Evolutionary conservation across 2,797 vertebrate species (phyloP).

Genomic region (Ammospiza maritima): DNA sequence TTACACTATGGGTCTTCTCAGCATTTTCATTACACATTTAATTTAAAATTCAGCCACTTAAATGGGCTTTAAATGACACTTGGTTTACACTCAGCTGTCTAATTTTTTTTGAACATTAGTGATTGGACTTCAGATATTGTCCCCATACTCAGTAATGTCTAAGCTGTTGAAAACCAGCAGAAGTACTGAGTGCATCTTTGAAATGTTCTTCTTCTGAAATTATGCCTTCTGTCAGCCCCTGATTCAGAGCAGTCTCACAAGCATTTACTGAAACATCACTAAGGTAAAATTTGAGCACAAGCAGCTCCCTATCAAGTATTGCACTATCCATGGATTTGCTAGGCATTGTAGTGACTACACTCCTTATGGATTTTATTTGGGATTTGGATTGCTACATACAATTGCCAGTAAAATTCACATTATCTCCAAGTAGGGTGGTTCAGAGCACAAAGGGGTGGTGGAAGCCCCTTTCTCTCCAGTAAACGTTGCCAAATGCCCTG

Average conservation of each 20-base stretch:
- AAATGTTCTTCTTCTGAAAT: constrained; percentile 3
- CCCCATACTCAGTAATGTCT: background rate
- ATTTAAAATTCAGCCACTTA: background rate
- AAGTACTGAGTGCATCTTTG: background rate
- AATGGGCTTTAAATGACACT: background rate
- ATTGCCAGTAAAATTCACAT: constrained; percentile 5
- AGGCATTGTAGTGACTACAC: background rate
- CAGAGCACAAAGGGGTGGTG: background rate
- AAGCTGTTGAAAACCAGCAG: background rate
- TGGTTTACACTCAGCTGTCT: background rate
- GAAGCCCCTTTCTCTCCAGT: background rate
- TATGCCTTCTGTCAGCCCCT: background rate
- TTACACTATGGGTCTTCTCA: background rate
- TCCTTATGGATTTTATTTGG: background rate
- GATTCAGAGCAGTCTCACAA: background rate
- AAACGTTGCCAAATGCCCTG: rapidly evolving
- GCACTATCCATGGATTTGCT: background rate
- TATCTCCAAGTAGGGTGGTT: background rate
- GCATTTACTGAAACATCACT: background rate
- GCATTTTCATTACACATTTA: background rate
- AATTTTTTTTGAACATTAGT: background rate
- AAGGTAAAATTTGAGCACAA: background rate
- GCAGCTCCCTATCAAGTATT: background rate
- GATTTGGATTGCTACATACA: constrained; percentile 9
- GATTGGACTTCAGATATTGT: background rate